These are phyloP conservation scores for Drosophila pegasa DNA, from an alignment of 2,888 invertebrate genomes.

Conservation along the genomic window DNA sequence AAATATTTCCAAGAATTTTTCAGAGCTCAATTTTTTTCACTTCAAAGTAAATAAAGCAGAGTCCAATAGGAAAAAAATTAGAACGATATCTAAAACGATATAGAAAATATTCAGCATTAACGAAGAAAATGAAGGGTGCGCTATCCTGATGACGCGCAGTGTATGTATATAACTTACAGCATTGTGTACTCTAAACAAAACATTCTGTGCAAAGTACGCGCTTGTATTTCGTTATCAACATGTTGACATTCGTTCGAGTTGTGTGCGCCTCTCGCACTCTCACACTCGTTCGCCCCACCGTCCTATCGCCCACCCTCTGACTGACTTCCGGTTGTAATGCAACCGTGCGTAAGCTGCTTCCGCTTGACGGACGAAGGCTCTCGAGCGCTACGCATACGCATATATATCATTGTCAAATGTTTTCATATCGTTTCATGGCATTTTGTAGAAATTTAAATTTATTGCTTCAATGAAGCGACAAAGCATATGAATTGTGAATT, in stretches of 20 bases:
- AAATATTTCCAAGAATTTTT: too few species aligned
- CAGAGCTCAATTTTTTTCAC: too few species aligned
- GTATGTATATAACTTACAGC: too few species aligned
- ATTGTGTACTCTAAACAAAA: conserved; percentile 45
- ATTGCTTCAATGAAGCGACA: conserved; percentile 73
- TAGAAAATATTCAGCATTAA: too few species aligned
- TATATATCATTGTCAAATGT: conserved; percentile 72
- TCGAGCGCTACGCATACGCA: conserved; percentile 35
- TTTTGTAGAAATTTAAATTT: conserved; percentile 69
- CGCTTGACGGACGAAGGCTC: conserved; percentile 53
- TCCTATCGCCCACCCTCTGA: conserved; percentile 4
- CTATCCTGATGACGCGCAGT: too few species aligned
- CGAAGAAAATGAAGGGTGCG: too few species aligned
- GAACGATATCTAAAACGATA: too few species aligned
- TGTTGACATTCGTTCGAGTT: conserved; percentile 71
- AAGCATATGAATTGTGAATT: conserved; percentile 55
- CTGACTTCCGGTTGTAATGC: conserved; percentile 72
- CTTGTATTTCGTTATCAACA: conserved; percentile 72
- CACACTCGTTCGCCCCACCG: conserved; percentile 1
- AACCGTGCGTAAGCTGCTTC: conserved; percentile 77
- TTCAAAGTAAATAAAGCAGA: too few species aligned
- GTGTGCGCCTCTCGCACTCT: conserved; percentile 3
- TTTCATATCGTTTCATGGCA: conserved; percentile 54
- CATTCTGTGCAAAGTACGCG: conserved; percentile 47
- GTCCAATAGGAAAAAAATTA: too few species aligned